Evolutionary conservation across 2,888 invertebrate genomes (phyloP).

Genomic region (Aspidiotus rigidus): DNA sequence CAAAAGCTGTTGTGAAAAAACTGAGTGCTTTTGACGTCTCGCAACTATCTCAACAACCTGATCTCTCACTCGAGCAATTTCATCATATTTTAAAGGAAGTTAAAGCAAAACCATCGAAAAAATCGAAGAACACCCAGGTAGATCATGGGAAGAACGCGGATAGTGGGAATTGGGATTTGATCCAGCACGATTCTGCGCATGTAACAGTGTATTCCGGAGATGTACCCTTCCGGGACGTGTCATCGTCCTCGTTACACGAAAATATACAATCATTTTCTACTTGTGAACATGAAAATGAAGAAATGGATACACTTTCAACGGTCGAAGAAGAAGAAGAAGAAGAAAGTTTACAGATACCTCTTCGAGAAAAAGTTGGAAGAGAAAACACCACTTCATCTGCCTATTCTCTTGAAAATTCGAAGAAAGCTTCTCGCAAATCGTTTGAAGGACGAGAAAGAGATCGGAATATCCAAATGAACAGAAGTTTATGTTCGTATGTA

Average conservation of each 20-base stretch:
- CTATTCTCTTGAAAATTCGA: neutral
- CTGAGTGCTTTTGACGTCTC: constrained; percentile 4
- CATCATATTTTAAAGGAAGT: neutral
- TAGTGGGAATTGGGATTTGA: neutral
- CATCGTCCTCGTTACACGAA: neutral
- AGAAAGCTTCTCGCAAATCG: constrained; percentile 39
- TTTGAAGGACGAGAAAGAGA: constrained; percentile 41
- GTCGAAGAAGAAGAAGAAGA: constrained; percentile 1
- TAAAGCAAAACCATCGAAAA: neutral
- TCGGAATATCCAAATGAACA: constrained; percentile 43
- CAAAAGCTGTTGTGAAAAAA: constrained; percentile 18
- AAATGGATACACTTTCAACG: neutral
- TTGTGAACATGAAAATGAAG: neutral
- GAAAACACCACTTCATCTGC: no score
- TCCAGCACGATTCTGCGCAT: constrained; percentile 5
- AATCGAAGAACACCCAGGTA: no score
- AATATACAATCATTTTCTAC: neutral
- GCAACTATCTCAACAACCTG: constrained; percentile 15
- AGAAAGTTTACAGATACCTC: neutral
- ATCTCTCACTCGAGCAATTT: constrained; percentile 1
- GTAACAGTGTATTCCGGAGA: constrained; percentile 6
- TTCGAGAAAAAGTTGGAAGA: no score
- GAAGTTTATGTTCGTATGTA: constrained; percentile 55
- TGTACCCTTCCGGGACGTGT: neutral
- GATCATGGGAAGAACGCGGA: no score